Percentiles rank a stretch among this genome's conserved stretches.
Conservation (phyloP, 1,140 invertebrate genomes). For the Ladona fulva region DNA sequence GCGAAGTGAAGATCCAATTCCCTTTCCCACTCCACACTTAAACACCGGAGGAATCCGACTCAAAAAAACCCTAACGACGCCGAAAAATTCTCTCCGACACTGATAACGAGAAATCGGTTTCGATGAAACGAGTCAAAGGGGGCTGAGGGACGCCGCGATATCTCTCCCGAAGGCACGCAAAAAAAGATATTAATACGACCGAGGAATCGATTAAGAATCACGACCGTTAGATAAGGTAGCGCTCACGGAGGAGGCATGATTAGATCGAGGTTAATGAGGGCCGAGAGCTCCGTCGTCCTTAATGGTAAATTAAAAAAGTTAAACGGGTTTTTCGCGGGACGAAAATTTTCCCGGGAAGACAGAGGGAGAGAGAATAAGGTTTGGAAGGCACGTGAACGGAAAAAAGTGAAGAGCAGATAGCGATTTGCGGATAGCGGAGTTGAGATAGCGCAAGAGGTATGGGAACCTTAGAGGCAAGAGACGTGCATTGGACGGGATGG, state of each 20-base stretch:
- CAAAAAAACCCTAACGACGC: too few species aligned
- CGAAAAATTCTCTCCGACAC: too few species aligned
- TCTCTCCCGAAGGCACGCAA: too few species aligned
- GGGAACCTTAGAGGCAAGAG: not conserved
- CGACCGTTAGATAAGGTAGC: not conserved
- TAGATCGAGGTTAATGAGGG: conserved; percentile 1
- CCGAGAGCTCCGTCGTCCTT: not conserved
- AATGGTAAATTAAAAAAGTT: conserved; percentile 10
- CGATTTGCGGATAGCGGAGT: not conserved
- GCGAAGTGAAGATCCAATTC: too few species aligned
- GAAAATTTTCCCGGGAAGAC: not conserved
- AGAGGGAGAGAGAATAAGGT: conserved; percentile 8
- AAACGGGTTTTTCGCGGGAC: conserved; percentile 6
- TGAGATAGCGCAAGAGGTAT: not conserved
- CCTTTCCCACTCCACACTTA: too few species aligned
- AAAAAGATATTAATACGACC: too few species aligned
- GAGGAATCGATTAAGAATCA: not conserved
- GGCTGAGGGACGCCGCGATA: too few species aligned
- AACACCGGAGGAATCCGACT: too few species aligned
- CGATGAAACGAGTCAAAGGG: too few species aligned
- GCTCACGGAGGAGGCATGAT: not conserved
- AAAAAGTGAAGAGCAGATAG: conserved; percentile 6
- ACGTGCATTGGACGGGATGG: not conserved
- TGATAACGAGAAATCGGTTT: too few species aligned
- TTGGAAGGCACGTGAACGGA: not conserved